phyloP scores from a whole-genome alignment of 2,888 invertebrate genomes.

The Eupeodes luniger region DNA sequence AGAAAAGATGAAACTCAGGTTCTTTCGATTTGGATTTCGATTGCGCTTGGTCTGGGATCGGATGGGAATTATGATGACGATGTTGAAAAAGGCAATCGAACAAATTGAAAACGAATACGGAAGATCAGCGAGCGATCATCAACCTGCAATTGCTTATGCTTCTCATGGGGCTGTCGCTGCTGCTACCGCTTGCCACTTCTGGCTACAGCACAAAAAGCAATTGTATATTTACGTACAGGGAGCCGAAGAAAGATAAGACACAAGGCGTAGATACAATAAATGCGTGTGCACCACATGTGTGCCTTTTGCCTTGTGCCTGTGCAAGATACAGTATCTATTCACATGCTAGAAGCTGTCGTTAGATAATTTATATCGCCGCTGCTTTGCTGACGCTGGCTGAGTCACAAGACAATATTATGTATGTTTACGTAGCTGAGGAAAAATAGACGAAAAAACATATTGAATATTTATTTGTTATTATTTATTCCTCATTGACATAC shows the following conservation, averaged over 20 bases:
- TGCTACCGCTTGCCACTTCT: constrained; percentile 23
- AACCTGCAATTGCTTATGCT: constrained; percentile 68
- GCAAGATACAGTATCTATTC: constrained; percentile 62
- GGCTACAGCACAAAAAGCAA: constrained; percentile 35
- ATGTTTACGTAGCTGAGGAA: not conserved
- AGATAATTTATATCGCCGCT: constrained; percentile 70
- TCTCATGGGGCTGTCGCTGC: constrained; percentile 33
- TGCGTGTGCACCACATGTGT: constrained; percentile 60
- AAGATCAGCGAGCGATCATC: constrained; percentile 72
- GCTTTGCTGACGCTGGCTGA: constrained; percentile 36
- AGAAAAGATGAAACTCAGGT: not conserved
- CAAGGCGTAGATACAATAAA: constrained; percentile 53
- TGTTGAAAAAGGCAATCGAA: constrained; percentile 30
- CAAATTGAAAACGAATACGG: constrained; percentile 69
- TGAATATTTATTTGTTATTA: constrained; percentile 65
- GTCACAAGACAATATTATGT: constrained; percentile 68
- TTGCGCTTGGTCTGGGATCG: not conserved
- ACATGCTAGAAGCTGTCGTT: constrained; percentile 63
- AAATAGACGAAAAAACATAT: constrained; percentile 11
- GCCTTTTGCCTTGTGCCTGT: not conserved
- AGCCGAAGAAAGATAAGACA: constrained; percentile 72
- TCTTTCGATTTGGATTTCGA: not conserved
- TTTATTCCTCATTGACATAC: constrained; percentile 48
- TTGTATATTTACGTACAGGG: constrained; percentile 69
- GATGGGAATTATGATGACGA: not conserved